These are phyloP conservation scores for Polypterus senegalus DNA, from an alignment of 2,113 vertebrate genomes.

Conservation along the genomic window DNA sequence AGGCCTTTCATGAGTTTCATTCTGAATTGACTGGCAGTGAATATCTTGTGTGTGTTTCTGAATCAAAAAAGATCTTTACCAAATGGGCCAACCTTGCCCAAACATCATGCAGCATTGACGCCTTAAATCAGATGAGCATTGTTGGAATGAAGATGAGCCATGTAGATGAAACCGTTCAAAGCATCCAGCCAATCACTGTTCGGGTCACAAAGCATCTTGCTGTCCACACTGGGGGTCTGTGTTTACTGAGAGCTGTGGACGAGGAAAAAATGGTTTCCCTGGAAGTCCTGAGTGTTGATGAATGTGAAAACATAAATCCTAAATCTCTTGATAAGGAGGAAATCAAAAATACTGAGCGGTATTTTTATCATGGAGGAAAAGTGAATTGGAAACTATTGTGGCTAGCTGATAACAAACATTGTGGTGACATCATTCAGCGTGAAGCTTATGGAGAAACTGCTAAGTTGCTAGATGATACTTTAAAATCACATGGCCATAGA, in stretches of 20 bases:
- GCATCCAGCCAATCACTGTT: conserved; percentile 33
- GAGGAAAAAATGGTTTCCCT: conserved; percentile 56
- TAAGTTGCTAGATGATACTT: conserved; percentile 30
- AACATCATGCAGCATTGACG: conserved; percentile 39
- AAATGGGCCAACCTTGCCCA: conserved; percentile 53
- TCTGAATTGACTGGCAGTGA: conserved; percentile 58
- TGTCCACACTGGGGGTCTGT: conserved; percentile 38
- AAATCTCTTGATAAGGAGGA: conserved; percentile 30
- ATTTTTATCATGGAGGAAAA: conserved; percentile 59
- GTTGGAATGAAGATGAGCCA: conserved; percentile 67
- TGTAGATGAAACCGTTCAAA: conserved; percentile 48
- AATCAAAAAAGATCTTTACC: conserved; percentile 41
- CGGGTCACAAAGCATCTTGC: conserved; percentile 36
- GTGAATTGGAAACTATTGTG: conserved; percentile 63
- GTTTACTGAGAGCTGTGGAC: conserved; percentile 36
- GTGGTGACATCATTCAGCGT: conserved; percentile 55
- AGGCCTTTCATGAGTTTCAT: conserved; percentile 63
- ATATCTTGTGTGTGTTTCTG: conserved; percentile 58
- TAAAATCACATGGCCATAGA: conserved; percentile 23
- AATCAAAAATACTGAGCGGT: conserved; percentile 38
- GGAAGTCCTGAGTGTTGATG: conserved; percentile 53
- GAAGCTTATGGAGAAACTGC: conserved; percentile 44
- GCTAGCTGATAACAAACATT: conserved; percentile 50
- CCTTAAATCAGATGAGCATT: conserved; percentile 40
- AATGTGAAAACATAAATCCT: conserved; percentile 44